Conservation (phyloP, 2,888 invertebrate species). For the Dichetophora obliterata region DNA sequence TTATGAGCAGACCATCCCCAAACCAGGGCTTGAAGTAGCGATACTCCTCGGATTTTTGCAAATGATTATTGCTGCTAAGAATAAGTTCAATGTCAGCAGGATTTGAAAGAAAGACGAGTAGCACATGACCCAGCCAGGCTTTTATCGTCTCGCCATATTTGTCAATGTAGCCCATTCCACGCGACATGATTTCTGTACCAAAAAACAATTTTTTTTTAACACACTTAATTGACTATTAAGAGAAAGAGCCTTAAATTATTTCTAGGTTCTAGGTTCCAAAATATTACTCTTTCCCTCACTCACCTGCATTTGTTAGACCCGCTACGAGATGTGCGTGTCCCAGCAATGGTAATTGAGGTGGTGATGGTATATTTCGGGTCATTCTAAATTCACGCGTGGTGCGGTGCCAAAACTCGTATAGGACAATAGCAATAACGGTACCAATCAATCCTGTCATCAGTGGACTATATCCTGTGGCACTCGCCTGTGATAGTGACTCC, state of each 20-base stretch:
- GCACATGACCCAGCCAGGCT: slow-evolving; percentile 79
- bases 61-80: slow-evolving; percentile 80
- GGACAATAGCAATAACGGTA: slow-evolving; percentile 51
- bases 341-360: slow-evolving; percentile 75
- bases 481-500: slow-evolving; percentile 55
- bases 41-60: slow-evolving; percentile 82
- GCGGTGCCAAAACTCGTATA: slow-evolving; percentile 70
- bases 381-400: slow-evolving; percentile 73
- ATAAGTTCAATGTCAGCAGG: slow-evolving; percentile 82
- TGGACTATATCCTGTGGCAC: slow-evolving; percentile 52
- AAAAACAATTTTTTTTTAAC: no score
- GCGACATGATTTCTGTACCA: slow-evolving; percentile 55
- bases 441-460: slow-evolving; percentile 58
- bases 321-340: slow-evolving; percentile 79
- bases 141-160: slow-evolving; percentile 79
- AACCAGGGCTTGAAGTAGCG: slow-evolving; percentile 85
- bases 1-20: slow-evolving; percentile 83
- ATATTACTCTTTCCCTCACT: slow-evolving; percentile 50
- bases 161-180: slow-evolving; percentile 55
- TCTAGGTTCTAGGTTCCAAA: no score
- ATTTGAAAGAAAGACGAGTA: slow-evolving; percentile 77
- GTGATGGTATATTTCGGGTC: slow-evolving; percentile 79
- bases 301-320: slow-evolving; percentile 76
- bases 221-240: no score
- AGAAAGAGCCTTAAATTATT: no score